phyloP scores from a whole-genome alignment of 2,797 vertebrate species.

The Bucorvus abyssinicus region DNA sequence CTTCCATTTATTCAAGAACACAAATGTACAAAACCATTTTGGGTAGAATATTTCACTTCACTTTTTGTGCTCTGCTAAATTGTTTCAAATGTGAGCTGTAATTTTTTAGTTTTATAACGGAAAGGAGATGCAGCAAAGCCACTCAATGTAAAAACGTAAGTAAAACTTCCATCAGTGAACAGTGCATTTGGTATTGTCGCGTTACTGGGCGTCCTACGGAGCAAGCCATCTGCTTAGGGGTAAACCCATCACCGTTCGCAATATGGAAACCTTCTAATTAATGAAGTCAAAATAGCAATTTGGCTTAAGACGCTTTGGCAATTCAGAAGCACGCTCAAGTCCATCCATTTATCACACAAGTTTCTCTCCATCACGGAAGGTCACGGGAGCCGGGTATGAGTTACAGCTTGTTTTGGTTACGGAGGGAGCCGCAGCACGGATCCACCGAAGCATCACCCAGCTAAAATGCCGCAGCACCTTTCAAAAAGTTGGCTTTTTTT shows the following conservation, averaged over 20 bases:
- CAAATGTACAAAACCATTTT: no score
- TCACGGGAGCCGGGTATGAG: not conserved
- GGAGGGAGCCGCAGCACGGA: not conserved
- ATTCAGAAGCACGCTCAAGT: not conserved
- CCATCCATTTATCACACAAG: not conserved
- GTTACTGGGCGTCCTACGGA: not conserved
- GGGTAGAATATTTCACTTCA: not conserved
- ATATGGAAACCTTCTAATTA: slow-evolving; percentile 26
- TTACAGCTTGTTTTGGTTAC: rapidly evolving
- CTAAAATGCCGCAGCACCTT: not conserved
- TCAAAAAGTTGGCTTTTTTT: no score
- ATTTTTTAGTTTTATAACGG: not conserved
- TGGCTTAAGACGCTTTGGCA: slow-evolving; percentile 1
- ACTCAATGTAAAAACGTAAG: not conserved
- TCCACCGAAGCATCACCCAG: not conserved
- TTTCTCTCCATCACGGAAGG: not conserved
- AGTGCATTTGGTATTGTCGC: not conserved
- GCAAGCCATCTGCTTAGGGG: slow-evolving; percentile 22
- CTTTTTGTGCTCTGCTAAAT: not conserved
- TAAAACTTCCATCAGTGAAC: not conserved
- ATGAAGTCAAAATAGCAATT: slow-evolving; percentile 23
- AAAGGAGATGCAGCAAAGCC: not conserved
- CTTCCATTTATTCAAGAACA: not conserved
- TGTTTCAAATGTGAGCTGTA: not conserved
- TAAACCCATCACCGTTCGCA: not conserved